Conservation (phyloP, 1,140 invertebrate genomes). For the Oncopeltus fasciatus region DNA sequence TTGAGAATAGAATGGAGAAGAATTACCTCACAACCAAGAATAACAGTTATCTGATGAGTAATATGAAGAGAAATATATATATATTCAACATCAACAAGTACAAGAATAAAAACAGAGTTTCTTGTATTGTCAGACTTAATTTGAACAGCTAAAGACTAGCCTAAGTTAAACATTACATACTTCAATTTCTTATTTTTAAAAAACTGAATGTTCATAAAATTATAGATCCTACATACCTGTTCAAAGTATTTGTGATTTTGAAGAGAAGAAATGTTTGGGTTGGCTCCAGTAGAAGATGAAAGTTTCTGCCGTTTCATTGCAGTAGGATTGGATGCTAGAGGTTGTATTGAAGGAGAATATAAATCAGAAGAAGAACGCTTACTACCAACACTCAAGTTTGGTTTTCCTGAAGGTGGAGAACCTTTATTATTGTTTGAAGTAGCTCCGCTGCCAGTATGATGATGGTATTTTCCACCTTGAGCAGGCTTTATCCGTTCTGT, state of each 20-base stretch:
- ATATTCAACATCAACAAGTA: too few relatives aligned
- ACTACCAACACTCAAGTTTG: not conserved
- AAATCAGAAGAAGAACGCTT: not conserved
- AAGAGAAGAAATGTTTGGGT: not conserved
- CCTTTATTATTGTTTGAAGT: not conserved
- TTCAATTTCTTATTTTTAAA: too few relatives aligned
- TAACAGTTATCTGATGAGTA: too few relatives aligned
- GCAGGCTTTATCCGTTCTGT: not conserved
- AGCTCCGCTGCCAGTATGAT: not conserved
- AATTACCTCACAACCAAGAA: too few relatives aligned
- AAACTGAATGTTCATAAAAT: too few relatives aligned
- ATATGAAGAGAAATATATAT: too few relatives aligned
- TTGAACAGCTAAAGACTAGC: too few relatives aligned
- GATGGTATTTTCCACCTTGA: not conserved
- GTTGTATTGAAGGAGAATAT: conserved; percentile 1
- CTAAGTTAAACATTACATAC: too few relatives aligned
- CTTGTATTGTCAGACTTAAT: too few relatives aligned
- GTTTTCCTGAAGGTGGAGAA: not conserved
- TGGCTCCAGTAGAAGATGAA: not conserved
- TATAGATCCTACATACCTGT: not conserved
- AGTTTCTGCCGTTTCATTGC: conserved; percentile 7
- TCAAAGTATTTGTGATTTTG: not conserved
- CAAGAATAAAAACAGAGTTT: too few relatives aligned
- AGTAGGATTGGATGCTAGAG: not conserved
- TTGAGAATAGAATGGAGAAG: too few relatives aligned